Percentiles rank a stretch among this genome's conserved stretches.
phyloP scores from a whole-genome alignment of 2,888 invertebrate genomes.

The Belgica antarctica region DNA sequence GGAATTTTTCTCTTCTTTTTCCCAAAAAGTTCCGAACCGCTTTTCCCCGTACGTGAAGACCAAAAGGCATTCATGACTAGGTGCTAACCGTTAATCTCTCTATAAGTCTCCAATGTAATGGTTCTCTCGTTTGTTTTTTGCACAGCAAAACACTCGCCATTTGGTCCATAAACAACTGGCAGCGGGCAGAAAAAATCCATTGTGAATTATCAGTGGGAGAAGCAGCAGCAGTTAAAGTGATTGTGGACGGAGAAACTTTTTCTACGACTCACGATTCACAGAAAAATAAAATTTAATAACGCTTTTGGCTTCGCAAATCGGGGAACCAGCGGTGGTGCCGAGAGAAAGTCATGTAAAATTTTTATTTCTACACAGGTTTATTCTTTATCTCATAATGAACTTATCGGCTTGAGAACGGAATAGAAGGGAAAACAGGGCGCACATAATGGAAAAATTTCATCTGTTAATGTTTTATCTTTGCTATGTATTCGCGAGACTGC shows the following conservation, averaged over 20 bases:
- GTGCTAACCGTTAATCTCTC: slow-evolving; percentile 29
- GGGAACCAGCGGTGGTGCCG: background rate
- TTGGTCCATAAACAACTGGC: slow-evolving; percentile 22
- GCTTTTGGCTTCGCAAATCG: background rate
- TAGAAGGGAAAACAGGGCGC: background rate
- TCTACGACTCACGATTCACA: background rate
- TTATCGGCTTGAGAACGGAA: slow-evolving; percentile 20
- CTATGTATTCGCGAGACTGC: slow-evolving; percentile 15
- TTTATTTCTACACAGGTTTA: slow-evolving; percentile 25
- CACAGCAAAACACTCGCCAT: background rate
- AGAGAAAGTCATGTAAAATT: slow-evolving; percentile 21
- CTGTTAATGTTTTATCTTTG: background rate
- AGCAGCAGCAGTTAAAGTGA: background rate
- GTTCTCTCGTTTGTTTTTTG: background rate
- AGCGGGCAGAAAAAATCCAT: slow-evolving; percentile 4
- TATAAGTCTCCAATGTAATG: slow-evolving; percentile 18
- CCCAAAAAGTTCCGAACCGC: slow-evolving; percentile 11
- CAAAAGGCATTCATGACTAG: slow-evolving; percentile 29
- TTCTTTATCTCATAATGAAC: slow-evolving; percentile 26
- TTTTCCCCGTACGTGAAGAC: slow-evolving; percentile 12
- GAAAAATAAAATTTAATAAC: slow-evolving; percentile 14
- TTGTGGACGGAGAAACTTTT: background rate
- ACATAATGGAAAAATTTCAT: background rate
- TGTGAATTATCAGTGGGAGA: slow-evolving; percentile 5
- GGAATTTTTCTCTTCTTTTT: slow-evolving; percentile 16